phyloP scores from a whole-genome alignment of 2,888 invertebrate genomes.

The Orchestes rusci region DNA sequence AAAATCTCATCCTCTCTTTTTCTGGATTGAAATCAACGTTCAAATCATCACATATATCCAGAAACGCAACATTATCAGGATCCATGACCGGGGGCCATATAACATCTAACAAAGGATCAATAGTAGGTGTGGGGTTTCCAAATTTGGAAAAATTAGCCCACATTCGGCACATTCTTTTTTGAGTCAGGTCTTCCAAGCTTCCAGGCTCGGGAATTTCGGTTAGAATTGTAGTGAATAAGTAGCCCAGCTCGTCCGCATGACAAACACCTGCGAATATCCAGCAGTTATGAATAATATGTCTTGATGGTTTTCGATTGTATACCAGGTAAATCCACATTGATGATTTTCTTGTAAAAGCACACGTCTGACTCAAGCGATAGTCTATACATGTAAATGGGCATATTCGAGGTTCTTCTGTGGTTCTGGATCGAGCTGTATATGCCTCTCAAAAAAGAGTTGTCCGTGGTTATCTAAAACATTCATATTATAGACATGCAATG shows the following conservation, averaged over 20 bases:
- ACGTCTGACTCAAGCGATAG: constrained; percentile 28
- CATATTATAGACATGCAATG: too few relatives aligned
- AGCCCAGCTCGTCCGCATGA: constrained; percentile 38
- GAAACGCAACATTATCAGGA: constrained; percentile 28
- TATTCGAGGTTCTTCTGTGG: constrained; percentile 29
- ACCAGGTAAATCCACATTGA: constrained; percentile 31
- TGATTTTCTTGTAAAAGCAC: constrained; percentile 26
- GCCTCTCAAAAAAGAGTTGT: constrained; percentile 27
- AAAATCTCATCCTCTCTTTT: constrained; percentile 34
- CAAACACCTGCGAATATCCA: constrained; percentile 34
- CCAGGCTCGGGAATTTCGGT: constrained; percentile 25
- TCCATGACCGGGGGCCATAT: constrained; percentile 33
- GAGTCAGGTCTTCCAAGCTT: constrained; percentile 32
- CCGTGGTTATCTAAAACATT: constrained; percentile 24
- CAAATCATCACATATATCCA: constrained; percentile 34
- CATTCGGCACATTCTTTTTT: constrained; percentile 33
- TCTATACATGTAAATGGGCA: constrained; percentile 36
- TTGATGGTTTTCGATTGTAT: too few relatives aligned
- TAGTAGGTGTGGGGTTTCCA: constrained; percentile 34
- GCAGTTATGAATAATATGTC: too few relatives aligned
- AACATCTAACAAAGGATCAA: constrained; percentile 27
- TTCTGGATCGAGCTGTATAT: constrained; percentile 21
- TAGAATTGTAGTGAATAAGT: constrained; percentile 32
- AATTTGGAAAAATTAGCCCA: constrained; percentile 39
- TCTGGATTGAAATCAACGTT: constrained; percentile 32